A percentile compares a stretch with the other conserved stretches of the same genome.
These are phyloP conservation scores for Eulithis testata DNA, from an alignment of 2,888 invertebrate species.

Conservation along the genomic window DNA sequence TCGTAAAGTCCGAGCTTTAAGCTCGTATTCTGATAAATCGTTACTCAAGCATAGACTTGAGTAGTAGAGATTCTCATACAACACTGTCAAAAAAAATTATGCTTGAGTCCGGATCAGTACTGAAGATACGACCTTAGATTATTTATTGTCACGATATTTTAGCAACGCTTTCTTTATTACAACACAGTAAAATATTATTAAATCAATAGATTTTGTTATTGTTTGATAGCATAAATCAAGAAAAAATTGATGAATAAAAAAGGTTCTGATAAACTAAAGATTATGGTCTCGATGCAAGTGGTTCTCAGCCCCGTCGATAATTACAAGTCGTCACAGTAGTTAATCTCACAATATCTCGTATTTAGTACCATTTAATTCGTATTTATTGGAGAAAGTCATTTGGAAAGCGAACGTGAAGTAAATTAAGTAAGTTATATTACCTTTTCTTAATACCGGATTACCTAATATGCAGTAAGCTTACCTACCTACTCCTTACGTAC, in stretches of 20 bases:
- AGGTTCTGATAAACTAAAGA: not conserved
- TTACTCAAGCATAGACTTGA: too few species aligned
- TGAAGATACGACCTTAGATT: slow-evolving; percentile 34
- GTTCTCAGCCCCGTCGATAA: slow-evolving; percentile 40
- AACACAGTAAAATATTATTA: too few species aligned
- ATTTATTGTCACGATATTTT: too few species aligned
- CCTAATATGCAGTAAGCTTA: slow-evolving; percentile 11
- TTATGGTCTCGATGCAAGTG: slow-evolving; percentile 18
- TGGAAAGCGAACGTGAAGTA: slow-evolving; percentile 42
- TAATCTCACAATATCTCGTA: slow-evolving; percentile 30
- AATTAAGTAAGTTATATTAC: slow-evolving; percentile 32
- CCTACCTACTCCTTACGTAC: not conserved
- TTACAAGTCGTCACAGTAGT: slow-evolving; percentile 31
- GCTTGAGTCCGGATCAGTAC: too few species aligned
- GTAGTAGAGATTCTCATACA: too few species aligned
- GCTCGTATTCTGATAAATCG: too few species aligned
- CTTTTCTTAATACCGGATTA: slow-evolving; percentile 30
- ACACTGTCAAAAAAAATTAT: too few species aligned
- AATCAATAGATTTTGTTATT: too few species aligned
- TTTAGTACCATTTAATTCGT: slow-evolving; percentile 49
- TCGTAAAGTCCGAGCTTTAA: slow-evolving; percentile 23
- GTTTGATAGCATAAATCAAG: too few species aligned
- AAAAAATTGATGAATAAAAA: too few species aligned
- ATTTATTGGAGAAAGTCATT: slow-evolving; percentile 57
- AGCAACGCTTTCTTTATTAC: too few species aligned